Conservation (phyloP, 2,113 vertebrate species). For the Thryonomys swinderianus region DNA sequence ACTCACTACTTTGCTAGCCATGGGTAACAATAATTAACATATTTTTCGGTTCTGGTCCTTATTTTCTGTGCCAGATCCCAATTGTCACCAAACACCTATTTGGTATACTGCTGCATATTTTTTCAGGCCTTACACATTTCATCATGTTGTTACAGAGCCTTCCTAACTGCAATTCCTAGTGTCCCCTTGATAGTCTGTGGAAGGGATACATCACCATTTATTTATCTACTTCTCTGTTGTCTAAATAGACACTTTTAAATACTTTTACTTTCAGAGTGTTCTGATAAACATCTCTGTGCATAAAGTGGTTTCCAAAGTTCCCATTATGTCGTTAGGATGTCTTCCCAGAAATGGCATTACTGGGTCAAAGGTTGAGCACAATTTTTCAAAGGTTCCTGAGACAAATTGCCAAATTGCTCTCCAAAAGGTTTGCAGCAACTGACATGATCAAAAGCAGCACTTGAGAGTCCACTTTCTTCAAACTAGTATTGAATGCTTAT, state of each 20-base stretch:
- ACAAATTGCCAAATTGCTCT: conserved; percentile 67
- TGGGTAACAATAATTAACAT: not conserved
- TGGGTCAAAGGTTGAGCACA: conserved; percentile 67
- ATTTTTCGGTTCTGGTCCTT: not conserved
- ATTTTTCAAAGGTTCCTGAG: conserved; percentile 76
- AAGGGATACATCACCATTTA: not conserved
- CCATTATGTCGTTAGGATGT: conserved; percentile 72
- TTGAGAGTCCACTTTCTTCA: conserved; percentile 31
- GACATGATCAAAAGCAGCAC: conserved; percentile 50
- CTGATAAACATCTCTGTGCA: conserved; percentile 79
- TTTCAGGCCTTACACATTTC: not conserved
- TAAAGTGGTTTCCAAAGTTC: conserved; percentile 68
- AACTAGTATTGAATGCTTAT: conserved; percentile 41
- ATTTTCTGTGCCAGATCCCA: not conserved
- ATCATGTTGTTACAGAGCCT: not conserved
- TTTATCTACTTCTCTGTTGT: not conserved
- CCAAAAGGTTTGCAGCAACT: conserved; percentile 64
- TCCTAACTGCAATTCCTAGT: not conserved
- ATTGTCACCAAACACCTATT: not conserved
- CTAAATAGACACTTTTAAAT: conserved; percentile 49
- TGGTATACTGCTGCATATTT: not conserved
- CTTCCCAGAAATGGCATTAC: conserved; percentile 80
- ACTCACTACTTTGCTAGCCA: not conserved
- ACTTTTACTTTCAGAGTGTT: conserved; percentile 58
- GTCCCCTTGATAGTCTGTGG: not conserved